Conservation (phyloP, 2,113 vertebrate species). For the Platichthys stellatus region DNA sequence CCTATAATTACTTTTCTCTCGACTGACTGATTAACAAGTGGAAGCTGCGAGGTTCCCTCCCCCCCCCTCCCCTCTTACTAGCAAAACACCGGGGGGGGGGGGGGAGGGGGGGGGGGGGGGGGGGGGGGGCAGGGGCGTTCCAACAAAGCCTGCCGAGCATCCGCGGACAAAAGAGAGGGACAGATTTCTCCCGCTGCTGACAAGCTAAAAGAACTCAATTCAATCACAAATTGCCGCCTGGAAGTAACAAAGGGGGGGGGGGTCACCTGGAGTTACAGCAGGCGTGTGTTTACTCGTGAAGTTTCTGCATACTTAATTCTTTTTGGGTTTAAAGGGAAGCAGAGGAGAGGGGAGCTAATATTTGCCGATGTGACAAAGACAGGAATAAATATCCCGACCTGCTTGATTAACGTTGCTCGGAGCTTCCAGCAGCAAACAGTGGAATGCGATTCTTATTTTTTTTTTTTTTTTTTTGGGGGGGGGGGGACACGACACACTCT, state of each 20-base stretch:
- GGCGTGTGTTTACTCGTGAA: slow-evolving; percentile 15
- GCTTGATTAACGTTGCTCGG: slow-evolving; percentile 34
- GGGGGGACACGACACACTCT: slow-evolving; percentile 10
- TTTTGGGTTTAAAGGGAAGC: slow-evolving; percentile 15
- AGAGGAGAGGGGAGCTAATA: neutral
- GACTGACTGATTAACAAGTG: slow-evolving; percentile 50
- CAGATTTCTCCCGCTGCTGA: slow-evolving; percentile 51
- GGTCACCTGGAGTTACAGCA: slow-evolving; percentile 45
- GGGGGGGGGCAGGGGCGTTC: neutral
- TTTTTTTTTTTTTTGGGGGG: slow-evolving; percentile 9
- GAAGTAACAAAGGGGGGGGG: slow-evolving; percentile 46
- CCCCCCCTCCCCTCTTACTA: slow-evolving; percentile 6
- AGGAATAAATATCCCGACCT: slow-evolving; percentile 6
- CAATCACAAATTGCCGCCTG: slow-evolving; percentile 55
- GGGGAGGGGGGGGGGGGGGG: neutral
- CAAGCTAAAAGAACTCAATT: slow-evolving; percentile 52
- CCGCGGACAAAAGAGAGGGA: slow-evolving; percentile 61
- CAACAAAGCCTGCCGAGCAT: slow-evolving; percentile 52
- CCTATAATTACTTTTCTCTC: slow-evolving; percentile 35
- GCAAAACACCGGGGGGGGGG: slow-evolving; percentile 64
- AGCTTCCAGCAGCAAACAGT: slow-evolving; percentile 17
- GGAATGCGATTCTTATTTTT: slow-evolving; percentile 45
- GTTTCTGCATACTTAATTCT: slow-evolving; percentile 6
- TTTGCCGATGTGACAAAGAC: slow-evolving; percentile 32
- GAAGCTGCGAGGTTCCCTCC: slow-evolving; percentile 22